phyloP scores from a whole-genome alignment of 2,113 vertebrate genomes.

The Varanus salvator region DNA sequence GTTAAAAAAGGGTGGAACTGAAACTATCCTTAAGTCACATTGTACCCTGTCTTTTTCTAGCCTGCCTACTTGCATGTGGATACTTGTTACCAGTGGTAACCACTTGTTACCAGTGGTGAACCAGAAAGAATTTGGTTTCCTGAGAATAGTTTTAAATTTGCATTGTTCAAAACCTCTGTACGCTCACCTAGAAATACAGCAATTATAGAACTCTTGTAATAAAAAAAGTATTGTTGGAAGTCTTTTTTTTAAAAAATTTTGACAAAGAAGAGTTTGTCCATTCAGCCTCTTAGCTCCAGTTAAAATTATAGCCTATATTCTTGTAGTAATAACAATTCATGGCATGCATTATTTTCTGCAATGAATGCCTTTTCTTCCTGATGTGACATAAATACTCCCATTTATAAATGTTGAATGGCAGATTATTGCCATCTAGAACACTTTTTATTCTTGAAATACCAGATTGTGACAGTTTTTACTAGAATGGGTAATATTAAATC shows the following conservation, averaged over 20 bases:
- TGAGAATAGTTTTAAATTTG: background rate
- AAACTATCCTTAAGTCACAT: background rate
- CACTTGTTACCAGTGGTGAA: no score
- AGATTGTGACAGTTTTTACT: conserved; percentile 27
- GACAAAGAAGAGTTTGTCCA: conserved; percentile 1
- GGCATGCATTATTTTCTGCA: conserved; percentile 38
- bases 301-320: conserved; percentile 42
- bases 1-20: background rate
- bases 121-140: background rate
- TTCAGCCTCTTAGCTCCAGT: conserved; percentile 4
- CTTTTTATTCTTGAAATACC: conserved; percentile 32
- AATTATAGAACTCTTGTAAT: conserved; percentile 41
- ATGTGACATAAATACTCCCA: conserved; percentile 18
- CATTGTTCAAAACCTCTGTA: background rate
- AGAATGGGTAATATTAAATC: conserved; percentile 25
- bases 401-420: conserved; percentile 36
- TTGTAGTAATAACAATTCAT: conserved; percentile 19
- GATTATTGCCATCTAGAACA: conserved; percentile 20
- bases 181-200: conserved; percentile 1
- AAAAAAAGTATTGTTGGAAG: conserved; percentile 21
- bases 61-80: background rate
- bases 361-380: conserved; percentile 36
- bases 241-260: conserved; percentile 17
- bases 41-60: background rate
- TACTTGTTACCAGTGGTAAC: no score